Percentiles rank a stretch among this genome's conserved stretches.
These are phyloP conservation scores for Tenualosa thibaudeaui DNA, from an alignment of 2,797 vertebrate genomes.

Conservation along the genomic window DNA sequence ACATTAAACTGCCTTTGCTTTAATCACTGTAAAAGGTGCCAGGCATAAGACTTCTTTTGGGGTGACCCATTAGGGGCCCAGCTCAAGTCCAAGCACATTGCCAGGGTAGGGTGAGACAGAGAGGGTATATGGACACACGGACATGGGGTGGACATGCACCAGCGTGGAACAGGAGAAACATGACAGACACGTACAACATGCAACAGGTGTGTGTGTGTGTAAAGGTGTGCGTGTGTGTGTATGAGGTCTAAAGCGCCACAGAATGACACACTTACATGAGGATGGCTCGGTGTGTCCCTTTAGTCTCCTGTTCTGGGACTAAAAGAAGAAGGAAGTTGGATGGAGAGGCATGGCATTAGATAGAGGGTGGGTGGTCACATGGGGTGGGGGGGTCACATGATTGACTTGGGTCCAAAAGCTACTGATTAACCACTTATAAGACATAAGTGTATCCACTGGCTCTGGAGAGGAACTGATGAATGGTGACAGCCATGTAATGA, in stretches of 20 bases:
- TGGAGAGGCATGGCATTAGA: constrained; percentile 74
- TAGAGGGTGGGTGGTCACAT: constrained; percentile 58
- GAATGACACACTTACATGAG: constrained; percentile 91
- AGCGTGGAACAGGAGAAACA: constrained; percentile 50
- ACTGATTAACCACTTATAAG: constrained; percentile 30
- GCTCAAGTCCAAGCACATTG: constrained; percentile 69
- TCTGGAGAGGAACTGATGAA: not conserved
- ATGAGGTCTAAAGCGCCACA: constrained; percentile 46
- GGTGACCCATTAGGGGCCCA: not conserved
- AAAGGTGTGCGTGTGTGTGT: constrained; percentile 40
- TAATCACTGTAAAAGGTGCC: constrained; percentile 4
- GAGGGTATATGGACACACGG: constrained; percentile 18
- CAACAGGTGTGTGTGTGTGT: constrained; percentile 28
- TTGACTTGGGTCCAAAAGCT: constrained; percentile 50
- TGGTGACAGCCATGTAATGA: constrained; percentile 12
- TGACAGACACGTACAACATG: constrained; percentile 18
- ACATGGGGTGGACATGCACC: constrained; percentile 69
- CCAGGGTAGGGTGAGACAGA: constrained; percentile 52
- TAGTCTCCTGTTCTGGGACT: constrained; percentile 92
- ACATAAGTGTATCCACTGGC: constrained; percentile 33
- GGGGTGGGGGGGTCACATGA: constrained; percentile 54
- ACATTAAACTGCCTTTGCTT: constrained; percentile 13
- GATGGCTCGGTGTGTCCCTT: constrained; percentile 91
- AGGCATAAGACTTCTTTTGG: constrained; percentile 31
- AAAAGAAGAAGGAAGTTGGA: constrained; percentile 81